Evolutionary conservation across 2,888 invertebrate genomes (phyloP).

Genomic region (Erynnis tages): DNA sequence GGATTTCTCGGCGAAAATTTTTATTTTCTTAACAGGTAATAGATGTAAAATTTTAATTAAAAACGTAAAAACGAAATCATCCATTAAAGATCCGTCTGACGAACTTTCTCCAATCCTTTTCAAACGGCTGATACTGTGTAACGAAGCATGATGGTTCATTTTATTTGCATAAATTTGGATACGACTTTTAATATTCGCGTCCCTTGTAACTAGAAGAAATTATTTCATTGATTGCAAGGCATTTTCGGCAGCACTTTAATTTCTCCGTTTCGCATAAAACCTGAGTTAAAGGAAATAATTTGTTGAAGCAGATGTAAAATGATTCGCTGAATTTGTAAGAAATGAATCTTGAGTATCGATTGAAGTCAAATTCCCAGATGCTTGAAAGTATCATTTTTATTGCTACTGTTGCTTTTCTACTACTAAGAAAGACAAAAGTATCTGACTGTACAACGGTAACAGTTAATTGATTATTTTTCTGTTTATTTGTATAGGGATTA

Average conservation of each 20-base stretch:
- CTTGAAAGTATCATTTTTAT: too few relatives aligned
- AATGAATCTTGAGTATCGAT: background rate
- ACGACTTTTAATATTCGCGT: constrained; percentile 58
- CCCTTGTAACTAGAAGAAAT: constrained; percentile 55
- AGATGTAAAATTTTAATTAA: constrained; percentile 46
- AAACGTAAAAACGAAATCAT: constrained; percentile 54
- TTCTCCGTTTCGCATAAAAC: background rate
- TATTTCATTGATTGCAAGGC: constrained; percentile 34
- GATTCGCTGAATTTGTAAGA: too few relatives aligned
- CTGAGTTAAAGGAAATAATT: background rate
- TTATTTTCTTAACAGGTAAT: constrained; percentile 16
- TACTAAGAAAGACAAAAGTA: too few relatives aligned
- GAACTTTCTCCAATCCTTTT: constrained; percentile 64
- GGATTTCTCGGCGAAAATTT: constrained; percentile 1
- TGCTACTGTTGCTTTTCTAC: too few relatives aligned
- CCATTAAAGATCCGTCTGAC: constrained; percentile 50
- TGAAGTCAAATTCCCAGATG: too few relatives aligned
- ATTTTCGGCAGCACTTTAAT: constrained; percentile 13
- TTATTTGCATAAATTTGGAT: constrained; percentile 75
- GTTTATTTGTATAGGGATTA: too few relatives aligned
- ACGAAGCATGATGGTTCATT: constrained; percentile 72
- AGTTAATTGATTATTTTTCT: too few relatives aligned
- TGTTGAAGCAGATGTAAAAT: background rate
- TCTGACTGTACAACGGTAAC: too few relatives aligned
- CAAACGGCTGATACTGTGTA: constrained; percentile 63